Evolutionary conservation across 1,140 invertebrate species (phyloP).

Genomic region (Diorhabda sublineata): DNA sequence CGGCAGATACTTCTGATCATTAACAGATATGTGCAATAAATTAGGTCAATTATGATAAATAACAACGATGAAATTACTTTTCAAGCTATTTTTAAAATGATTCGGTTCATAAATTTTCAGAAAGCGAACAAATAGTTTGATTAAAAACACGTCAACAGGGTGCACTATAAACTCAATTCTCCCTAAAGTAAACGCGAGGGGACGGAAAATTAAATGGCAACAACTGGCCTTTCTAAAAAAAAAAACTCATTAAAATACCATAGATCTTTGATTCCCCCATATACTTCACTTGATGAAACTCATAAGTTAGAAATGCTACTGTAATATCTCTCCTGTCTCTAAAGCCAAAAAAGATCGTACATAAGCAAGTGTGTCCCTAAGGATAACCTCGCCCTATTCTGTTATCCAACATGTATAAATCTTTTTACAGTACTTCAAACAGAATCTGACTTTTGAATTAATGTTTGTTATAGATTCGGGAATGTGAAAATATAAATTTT

Average conservation of each 20-base stretch:
- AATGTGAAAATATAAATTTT: not conserved
- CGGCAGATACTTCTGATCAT: too few species aligned
- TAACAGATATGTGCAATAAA: too few species aligned
- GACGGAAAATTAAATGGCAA: conserved; percentile 16
- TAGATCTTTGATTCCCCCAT: conserved; percentile 14
- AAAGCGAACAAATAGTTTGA: too few species aligned
- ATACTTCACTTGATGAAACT: conserved; percentile 10
- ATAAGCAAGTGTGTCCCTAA: conserved; percentile 8
- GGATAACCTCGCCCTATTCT: conserved; percentile 7
- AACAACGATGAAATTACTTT: too few species aligned
- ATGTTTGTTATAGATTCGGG: not conserved
- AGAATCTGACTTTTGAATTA: conserved; percentile 6
- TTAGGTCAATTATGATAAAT: too few species aligned
- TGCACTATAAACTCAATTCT: too few species aligned
- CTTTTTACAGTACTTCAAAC: conserved; percentile 13
- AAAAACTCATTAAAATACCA: not conserved
- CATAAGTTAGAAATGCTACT: conserved; percentile 9
- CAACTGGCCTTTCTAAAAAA: conserved; percentile 11
- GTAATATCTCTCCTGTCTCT: conserved; percentile 11
- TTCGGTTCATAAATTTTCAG: too few species aligned
- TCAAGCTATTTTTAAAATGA: too few species aligned
- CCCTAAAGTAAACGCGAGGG: not conserved
- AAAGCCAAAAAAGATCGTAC: conserved; percentile 10
- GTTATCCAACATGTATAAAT: not conserved
- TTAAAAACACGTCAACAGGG: too few species aligned